These are phyloP conservation scores for Phrynocephalus forsythii DNA, from an alignment of 2,797 vertebrate genomes.

Conservation along the genomic window DNA sequence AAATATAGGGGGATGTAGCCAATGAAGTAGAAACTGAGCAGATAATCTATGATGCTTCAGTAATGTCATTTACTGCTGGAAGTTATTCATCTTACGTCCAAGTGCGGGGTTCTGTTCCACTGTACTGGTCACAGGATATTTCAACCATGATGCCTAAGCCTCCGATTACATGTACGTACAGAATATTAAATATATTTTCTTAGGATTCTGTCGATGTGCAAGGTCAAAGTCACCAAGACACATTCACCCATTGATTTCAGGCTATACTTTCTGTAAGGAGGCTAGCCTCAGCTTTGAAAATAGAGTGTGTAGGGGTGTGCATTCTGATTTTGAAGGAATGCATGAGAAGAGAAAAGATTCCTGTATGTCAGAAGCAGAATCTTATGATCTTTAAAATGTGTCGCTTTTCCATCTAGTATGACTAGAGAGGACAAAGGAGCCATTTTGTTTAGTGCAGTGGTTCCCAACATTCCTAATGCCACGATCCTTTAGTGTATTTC, in stretches of 20 bases:
- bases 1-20: slow-evolving; percentile 91
- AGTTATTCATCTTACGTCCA: slow-evolving; percentile 97
- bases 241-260: neutral
- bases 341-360: neutral
- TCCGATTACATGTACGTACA: slow-evolving; percentile 89
- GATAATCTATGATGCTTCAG: slow-evolving; percentile 94
- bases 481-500: no score
- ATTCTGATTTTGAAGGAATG: neutral
- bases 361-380: neutral
- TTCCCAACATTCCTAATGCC: no score
- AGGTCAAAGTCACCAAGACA: neutral
- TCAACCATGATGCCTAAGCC: slow-evolving; percentile 99
- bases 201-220: neutral
- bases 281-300: neutral
- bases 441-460: no score
- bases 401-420: no score
- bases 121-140: slow-evolving; percentile 99
- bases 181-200: slow-evolving; percentile 35
- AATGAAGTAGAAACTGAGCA: slow-evolving; percentile 99
- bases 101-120: slow-evolving; percentile 95
- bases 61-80: slow-evolving; percentile 93
- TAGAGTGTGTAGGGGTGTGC: neutral
- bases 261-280: neutral
- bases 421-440: no score
- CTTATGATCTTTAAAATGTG: neutral